Conservation (phyloP, 2,113 vertebrate genomes). For the Alosa alosa region DNA sequence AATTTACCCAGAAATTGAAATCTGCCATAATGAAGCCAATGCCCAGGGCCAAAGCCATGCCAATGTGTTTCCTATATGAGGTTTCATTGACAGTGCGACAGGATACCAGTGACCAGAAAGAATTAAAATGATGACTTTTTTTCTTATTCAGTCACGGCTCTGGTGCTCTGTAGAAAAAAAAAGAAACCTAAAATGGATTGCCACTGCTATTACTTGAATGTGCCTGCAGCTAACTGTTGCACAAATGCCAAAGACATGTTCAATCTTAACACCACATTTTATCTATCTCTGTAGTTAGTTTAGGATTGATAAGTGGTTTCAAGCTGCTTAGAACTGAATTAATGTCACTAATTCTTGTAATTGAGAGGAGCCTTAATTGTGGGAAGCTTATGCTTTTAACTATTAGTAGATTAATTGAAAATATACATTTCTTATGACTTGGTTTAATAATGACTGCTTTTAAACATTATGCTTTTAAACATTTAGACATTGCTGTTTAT, state of each 20-base stretch:
- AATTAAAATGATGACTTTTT: neutral
- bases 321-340: neutral
- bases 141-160: neutral
- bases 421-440: no score
- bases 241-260: neutral
- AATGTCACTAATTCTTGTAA: neutral
- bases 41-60: neutral
- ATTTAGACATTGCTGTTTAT: no score
- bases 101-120: neutral
- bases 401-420: no score
- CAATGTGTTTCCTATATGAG: neutral
- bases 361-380: neutral
- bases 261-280: neutral
- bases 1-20: neutral
- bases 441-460: no score
- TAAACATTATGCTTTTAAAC: no score
- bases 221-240: neutral
- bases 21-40: neutral
- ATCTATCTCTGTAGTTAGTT: neutral
- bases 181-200: neutral
- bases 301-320: neutral
- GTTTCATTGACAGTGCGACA: neutral
- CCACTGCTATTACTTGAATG: neutral
- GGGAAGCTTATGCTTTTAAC: neutral
- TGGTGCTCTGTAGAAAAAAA: neutral